Percentiles rank a stretch among this genome's conserved stretches.
These are phyloP conservation scores for Abrostola tripartita DNA, from an alignment of 2,888 invertebrate species.

Conservation along the genomic window DNA sequence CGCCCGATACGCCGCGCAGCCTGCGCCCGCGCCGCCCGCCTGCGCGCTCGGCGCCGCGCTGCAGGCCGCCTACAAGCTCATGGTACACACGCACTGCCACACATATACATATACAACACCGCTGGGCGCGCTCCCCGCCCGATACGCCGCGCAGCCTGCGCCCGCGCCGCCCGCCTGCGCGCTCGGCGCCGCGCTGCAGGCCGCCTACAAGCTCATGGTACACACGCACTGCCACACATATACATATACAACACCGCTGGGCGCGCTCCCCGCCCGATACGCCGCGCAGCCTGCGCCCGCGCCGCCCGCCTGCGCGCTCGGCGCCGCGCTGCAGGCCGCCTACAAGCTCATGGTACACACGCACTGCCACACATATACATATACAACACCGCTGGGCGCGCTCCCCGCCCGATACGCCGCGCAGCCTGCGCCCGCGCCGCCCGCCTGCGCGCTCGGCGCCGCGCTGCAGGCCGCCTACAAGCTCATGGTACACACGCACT, in stretches of 20 bases:
- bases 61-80: constrained; percentile 96
- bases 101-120: constrained; percentile 67
- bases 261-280: constrained; percentile 93
- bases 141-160: constrained; percentile 91
- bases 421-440: constrained; percentile 91
- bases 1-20: constrained; percentile 90
- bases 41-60: constrained; percentile 97
- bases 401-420: constrained; percentile 92
- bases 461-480: constrained; percentile 97
- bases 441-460: constrained; percentile 96
- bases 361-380: not conserved
- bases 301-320: constrained; percentile 95
- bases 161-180: constrained; percentile 93
- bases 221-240: constrained; percentile 40
- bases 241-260: constrained; percentile 81
- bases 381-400: constrained; percentile 88
- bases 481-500: constrained; percentile 90
- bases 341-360: constrained; percentile 94
- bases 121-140: constrained; percentile 92
- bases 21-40: constrained; percentile 92
- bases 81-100: constrained; percentile 86
- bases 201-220: constrained; percentile 97
- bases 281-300: constrained; percentile 90
- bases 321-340: constrained; percentile 97
- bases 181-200: constrained; percentile 97